Evolutionary conservation across 2,113 vertebrate genomes (phyloP).

Genomic region (Microtus ochrogaster): DNA sequence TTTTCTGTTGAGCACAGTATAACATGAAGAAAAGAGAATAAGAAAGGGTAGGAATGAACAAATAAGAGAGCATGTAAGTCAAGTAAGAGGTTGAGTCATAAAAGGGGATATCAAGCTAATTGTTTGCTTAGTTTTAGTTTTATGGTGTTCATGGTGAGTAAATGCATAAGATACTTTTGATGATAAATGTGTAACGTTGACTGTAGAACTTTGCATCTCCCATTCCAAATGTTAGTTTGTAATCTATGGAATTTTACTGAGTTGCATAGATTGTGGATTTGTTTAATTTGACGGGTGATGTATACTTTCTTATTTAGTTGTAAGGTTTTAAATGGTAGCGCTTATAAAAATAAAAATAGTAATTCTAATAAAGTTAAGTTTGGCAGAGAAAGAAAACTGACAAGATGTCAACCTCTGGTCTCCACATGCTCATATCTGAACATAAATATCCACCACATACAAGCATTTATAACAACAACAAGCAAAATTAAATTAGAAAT

Average conservation of each 20-base stretch:
- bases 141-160: neutral
- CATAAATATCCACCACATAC: neutral
- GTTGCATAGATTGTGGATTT: neutral
- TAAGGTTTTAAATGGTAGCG: neutral
- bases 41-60: neutral
- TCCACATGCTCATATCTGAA: neutral
- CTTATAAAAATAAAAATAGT: neutral
- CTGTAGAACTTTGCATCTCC: too few species aligned
- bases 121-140: neutral
- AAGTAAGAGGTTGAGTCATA: neutral
- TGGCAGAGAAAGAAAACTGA: neutral
- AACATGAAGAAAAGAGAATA: neutral
- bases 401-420: neutral
- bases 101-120: neutral
- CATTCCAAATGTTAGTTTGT: neutral
- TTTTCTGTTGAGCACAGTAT: neutral
- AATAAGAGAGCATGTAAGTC: neutral
- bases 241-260: neutral
- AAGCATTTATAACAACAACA: neutral
- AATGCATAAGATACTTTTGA: neutral
- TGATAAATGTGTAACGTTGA: neutral
- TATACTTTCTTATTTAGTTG: neutral
- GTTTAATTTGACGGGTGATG: neutral
- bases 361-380: neutral
- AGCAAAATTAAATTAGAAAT: neutral